Percentiles rank a stretch among this genome's conserved stretches.
Evolutionary conservation across 2,113 vertebrate species (phyloP).

Genomic region (Pluvialis apricaria): DNA sequence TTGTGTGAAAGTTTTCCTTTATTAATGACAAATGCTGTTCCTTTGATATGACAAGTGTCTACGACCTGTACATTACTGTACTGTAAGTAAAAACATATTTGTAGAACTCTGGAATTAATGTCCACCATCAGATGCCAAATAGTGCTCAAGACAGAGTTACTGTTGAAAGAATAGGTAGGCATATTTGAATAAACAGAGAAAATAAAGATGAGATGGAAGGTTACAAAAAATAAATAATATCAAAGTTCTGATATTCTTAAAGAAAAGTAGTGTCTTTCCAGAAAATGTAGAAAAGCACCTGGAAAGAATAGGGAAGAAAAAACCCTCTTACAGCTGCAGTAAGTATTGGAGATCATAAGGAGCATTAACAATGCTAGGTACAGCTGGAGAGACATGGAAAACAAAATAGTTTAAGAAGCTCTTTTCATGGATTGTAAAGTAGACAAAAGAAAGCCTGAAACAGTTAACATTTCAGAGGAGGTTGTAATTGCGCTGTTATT

Average conservation of each 20-base stretch:
- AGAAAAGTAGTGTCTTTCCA: not conserved
- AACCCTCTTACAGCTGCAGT: not conserved
- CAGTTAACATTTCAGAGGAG: not conserved
- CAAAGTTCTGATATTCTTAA: not conserved
- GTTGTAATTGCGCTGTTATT: not conserved
- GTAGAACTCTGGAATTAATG: not conserved
- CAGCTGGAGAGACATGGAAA: not conserved
- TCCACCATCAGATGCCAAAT: not conserved
- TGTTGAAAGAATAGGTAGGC: not conserved
- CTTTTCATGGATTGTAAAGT: not conserved
- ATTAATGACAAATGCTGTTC: not conserved
- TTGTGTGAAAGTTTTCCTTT: not conserved
- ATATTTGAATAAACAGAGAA: not conserved
- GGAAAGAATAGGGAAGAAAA: not conserved
- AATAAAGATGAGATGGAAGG: not conserved
- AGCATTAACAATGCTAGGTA: not conserved
- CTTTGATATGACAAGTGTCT: not conserved
- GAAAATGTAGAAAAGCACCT: not conserved
- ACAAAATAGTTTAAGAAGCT: not conserved
- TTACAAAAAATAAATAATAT: not conserved
- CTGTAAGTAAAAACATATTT: not conserved
- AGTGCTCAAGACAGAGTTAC: not conserved
- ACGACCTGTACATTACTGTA: not conserved
- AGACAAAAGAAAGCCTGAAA: not conserved
- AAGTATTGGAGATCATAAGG: not conserved